These are phyloP conservation scores for Shargacucullia verbasci DNA, from an alignment of 2,888 invertebrate genomes.

Conservation along the genomic window DNA sequence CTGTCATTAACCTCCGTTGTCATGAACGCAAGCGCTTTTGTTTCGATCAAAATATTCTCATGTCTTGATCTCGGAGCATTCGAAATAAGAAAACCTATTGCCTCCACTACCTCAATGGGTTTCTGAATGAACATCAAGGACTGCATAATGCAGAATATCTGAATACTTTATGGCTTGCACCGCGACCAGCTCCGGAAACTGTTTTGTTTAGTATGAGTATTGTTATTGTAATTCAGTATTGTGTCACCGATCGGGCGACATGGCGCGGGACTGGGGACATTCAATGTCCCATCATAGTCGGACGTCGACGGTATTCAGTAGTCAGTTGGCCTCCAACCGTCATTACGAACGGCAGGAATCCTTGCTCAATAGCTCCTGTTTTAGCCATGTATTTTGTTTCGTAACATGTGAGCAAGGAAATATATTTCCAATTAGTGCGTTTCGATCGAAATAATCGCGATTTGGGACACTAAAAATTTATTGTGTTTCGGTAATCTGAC, in stretches of 20 bases:
- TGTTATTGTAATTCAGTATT: slow-evolving; percentile 81
- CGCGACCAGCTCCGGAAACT: slow-evolving; percentile 72
- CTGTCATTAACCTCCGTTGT: too few relatives aligned
- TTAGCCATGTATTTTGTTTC: neutral
- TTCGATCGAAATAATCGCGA: too few relatives aligned
- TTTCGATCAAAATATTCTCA: neutral
- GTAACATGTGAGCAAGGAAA: too few relatives aligned
- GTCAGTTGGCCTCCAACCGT: slow-evolving; percentile 35
- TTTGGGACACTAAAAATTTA: neutral
- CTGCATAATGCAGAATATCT: slow-evolving; percentile 11
- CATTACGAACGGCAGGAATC: slow-evolving; percentile 14
- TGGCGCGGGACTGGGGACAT: slow-evolving; percentile 35
- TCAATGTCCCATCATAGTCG: slow-evolving; percentile 33
- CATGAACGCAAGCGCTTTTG: neutral
- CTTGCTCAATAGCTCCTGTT: neutral
- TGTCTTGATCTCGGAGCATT: slow-evolving; percentile 5
- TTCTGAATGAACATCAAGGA: slow-evolving; percentile 11
- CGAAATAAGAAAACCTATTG: slow-evolving; percentile 4
- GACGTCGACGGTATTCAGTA: slow-evolving; percentile 14
- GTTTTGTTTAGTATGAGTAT: slow-evolving; percentile 72
- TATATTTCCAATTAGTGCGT: too few relatives aligned
- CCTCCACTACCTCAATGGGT: slow-evolving; percentile 7
- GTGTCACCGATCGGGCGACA: slow-evolving; percentile 58
- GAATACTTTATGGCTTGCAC: slow-evolving; percentile 43
- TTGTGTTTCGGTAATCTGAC: slow-evolving; percentile 7